Conservation (phyloP, 1,140 invertebrate species). For the Heliconius hewitsoni region DNA sequence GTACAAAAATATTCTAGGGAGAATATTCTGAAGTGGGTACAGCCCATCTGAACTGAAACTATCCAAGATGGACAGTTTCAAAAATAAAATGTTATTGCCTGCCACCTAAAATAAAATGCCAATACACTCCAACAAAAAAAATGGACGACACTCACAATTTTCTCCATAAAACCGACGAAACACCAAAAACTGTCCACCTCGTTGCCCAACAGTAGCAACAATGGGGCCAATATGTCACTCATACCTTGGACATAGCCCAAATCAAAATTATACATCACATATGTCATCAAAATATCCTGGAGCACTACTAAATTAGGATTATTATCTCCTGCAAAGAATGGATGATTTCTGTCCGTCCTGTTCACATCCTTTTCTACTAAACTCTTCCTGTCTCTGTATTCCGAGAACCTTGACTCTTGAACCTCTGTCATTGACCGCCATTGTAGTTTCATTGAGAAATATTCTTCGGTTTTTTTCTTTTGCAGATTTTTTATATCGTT, state of each 20-base stretch:
- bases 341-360: slow-evolving; percentile 95
- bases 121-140: slow-evolving; percentile 19
- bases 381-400: slow-evolving; percentile 95
- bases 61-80: too few species aligned
- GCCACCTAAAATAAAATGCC: too few species aligned
- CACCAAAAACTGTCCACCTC: slow-evolving; percentile 99
- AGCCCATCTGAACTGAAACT: too few species aligned
- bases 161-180: slow-evolving; percentile 99
- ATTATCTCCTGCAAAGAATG: slow-evolving; percentile 95
- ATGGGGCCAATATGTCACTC: slow-evolving; percentile 97
- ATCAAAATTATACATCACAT: slow-evolving; percentile 99
- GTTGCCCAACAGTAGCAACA: slow-evolving; percentile 94
- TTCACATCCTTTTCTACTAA: slow-evolving; percentile 99
- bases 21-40: too few species aligned
- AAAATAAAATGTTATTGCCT: too few species aligned
- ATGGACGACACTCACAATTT: slow-evolving; percentile 86
- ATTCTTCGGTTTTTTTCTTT: slow-evolving; percentile 91
- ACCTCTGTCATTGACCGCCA: slow-evolving; percentile 94
- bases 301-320: slow-evolving; percentile 93
- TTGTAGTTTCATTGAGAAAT: slow-evolving; percentile 97
- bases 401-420: slow-evolving; percentile 94
- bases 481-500: slow-evolving; percentile 86
- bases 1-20: too few species aligned
- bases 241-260: slow-evolving; percentile 98
- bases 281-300: slow-evolving; percentile 98